Conservation (phyloP, 2,113 vertebrate species). For the Synchiropus splendidus region DNA sequence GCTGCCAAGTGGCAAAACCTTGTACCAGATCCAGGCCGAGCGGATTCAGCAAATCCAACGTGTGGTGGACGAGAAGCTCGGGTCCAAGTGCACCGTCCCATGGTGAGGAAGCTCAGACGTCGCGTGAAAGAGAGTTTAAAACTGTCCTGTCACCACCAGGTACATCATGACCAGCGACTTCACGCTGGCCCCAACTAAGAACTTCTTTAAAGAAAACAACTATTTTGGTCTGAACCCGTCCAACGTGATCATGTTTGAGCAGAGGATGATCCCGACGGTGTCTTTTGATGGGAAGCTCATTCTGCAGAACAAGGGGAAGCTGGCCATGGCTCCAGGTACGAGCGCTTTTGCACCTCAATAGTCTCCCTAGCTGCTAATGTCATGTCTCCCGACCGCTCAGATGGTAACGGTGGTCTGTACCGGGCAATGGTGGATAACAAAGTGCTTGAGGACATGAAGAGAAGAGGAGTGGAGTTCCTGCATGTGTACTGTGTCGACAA, state of each 20-base stretch:
- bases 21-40: conserved; percentile 95
- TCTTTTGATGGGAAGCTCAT: conserved; percentile 86
- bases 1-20: conserved; percentile 88
- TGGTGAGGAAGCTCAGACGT: conserved; percentile 79
- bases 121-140: background rate
- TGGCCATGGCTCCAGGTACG: conserved; percentile 91
- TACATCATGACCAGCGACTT: conserved; percentile 98
- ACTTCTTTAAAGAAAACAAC: conserved; percentile 77
- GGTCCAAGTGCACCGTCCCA: conserved; percentile 73
- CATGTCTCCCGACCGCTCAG: conserved; percentile 45
- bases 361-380: too few relatives aligned
- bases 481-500: conserved; percentile 96
- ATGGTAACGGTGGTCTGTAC: conserved; percentile 94
- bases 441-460: conserved; percentile 82
- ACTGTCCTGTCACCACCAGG: conserved; percentile 56
- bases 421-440: conserved; percentile 77
- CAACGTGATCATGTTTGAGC: conserved; percentile 86
- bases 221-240: conserved; percentile 82
- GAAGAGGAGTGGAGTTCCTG: conserved; percentile 71
- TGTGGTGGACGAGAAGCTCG: conserved; percentile 72
- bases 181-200: conserved; percentile 83
- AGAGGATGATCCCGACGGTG: conserved; percentile 96
- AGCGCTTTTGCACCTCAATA: background rate
- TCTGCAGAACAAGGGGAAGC: conserved; percentile 81
- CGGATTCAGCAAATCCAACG: conserved; percentile 83